Evolutionary conservation across 30 jellyfish, hydroid and myxozoan species (phyloP).

Genomic region (Cassiopea xamachana): DNA sequence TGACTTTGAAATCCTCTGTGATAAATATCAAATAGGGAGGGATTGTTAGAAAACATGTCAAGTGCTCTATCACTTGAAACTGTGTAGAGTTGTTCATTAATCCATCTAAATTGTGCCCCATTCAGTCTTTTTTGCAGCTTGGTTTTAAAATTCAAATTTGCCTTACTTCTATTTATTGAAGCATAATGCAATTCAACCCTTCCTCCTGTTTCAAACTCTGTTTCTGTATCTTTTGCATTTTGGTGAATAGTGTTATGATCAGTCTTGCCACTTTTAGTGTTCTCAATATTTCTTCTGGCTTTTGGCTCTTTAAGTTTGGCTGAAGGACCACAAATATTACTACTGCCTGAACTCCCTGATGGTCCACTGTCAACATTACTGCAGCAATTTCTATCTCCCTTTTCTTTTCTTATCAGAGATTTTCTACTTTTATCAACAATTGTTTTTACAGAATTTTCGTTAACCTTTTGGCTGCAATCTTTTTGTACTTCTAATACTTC

Average conservation of each 20-base stretch:
- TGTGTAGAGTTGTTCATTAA: slow-evolving; percentile 89
- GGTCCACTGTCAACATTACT: too few relatives aligned
- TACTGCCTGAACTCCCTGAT: too few relatives aligned
- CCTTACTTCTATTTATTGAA: neutral
- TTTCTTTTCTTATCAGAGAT: too few relatives aligned
- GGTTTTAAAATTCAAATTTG: slow-evolving; percentile 27
- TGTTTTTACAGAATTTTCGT: neutral
- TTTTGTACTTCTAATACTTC: neutral
- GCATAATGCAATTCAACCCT: neutral
- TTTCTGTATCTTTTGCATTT: neutral
- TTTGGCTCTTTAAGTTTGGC: neutral
- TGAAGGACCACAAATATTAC: too few relatives aligned
- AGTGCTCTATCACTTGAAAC: slow-evolving; percentile 68
- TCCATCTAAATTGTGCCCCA: slow-evolving; percentile 94
- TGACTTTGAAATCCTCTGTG: slow-evolving; percentile 88
- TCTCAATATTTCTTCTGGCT: neutral
- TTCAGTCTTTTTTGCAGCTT: slow-evolving; percentile 68
- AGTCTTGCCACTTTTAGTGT: neutral
- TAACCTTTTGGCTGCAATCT: neutral
- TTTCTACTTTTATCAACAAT: neutral
- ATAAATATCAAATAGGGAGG: slow-evolving; percentile 83
- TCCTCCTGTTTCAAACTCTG: neutral
- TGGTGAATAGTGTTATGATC: neutral
- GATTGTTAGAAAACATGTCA: slow-evolving; percentile 71
- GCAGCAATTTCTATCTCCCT: too few relatives aligned